These are phyloP conservation scores for Xiphias gladius DNA, from an alignment of 2,113 vertebrate genomes.

Conservation along the genomic window DNA sequence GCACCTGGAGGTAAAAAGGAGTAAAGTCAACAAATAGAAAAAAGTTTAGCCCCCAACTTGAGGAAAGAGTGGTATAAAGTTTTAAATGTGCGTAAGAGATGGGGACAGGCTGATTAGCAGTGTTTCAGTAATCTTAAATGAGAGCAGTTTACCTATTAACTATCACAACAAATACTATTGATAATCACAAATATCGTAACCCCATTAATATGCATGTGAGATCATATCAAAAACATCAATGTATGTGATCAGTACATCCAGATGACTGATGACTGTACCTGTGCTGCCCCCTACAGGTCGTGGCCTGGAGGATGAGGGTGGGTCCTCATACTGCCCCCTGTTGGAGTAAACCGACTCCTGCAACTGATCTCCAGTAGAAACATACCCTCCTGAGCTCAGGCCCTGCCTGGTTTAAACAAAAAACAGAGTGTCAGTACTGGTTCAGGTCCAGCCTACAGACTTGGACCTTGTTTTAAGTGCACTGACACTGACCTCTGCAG, in stretches of 20 bases:
- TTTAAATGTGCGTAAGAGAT: background rate
- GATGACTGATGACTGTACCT: slow-evolving; percentile 82
- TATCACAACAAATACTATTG: too few relatives aligned
- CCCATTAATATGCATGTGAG: background rate
- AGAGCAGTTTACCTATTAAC: background rate
- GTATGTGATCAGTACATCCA: background rate
- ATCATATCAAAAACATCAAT: background rate
- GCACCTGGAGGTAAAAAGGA: slow-evolving; percentile 84
- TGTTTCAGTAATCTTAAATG: background rate
- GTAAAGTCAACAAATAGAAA: background rate
- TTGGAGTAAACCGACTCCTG: slow-evolving; percentile 88
- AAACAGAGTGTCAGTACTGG: slow-evolving; percentile 13
- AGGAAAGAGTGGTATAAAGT: background rate
- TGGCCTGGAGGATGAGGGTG: slow-evolving; percentile 90
- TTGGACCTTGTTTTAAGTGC: background rate
- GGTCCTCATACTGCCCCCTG: slow-evolving; percentile 90
- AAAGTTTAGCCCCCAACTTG: too few relatives aligned
- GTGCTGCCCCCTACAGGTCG: slow-evolving; percentile 94
- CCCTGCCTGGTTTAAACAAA: slow-evolving; percentile 84
- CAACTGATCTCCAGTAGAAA: slow-evolving; percentile 87
- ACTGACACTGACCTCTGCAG: slow-evolving; percentile 91
- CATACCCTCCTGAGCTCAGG: slow-evolving; percentile 86
- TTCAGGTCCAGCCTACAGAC: background rate
- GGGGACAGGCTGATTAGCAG: background rate
- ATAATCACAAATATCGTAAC: background rate